Percentiles rank a stretch among this genome's conserved stretches.
These are phyloP conservation scores for Hirtodrosophila confusa DNA, from an alignment of 2,888 invertebrate genomes.

Conservation along the genomic window DNA sequence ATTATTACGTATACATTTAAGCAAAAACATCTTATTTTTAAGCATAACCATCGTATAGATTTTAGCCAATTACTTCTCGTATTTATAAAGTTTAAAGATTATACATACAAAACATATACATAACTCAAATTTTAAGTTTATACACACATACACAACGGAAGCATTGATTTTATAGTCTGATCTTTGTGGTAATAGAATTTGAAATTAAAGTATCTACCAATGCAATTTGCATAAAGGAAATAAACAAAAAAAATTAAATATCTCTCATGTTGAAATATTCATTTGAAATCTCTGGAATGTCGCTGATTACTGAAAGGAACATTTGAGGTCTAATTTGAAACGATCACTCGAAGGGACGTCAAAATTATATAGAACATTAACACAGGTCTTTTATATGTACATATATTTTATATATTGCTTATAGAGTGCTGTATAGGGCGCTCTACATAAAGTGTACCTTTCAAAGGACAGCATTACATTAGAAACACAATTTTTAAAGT, in stretches of 20 bases:
- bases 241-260: not conserved
- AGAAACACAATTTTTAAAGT: conserved; percentile 33
- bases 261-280: not conserved
- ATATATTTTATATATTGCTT: conserved; percentile 24
- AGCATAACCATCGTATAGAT: conserved; percentile 40
- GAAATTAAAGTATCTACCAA: conserved; percentile 60
- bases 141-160: conserved; percentile 36
- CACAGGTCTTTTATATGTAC: conserved; percentile 7
- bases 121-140: conserved; percentile 54
- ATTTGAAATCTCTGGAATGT: too few relatives aligned
- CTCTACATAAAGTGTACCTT: conserved; percentile 37
- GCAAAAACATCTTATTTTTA: conserved; percentile 41
- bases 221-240: conserved; percentile 41
- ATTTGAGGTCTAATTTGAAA: not conserved
- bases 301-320: too few relatives aligned
- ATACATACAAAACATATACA: conserved; percentile 31
- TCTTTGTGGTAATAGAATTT: conserved; percentile 71
- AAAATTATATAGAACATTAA: not conserved
- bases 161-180: conserved; percentile 75
- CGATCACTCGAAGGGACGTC: not conserved
- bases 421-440: conserved; percentile 66
- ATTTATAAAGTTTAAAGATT: conserved; percentile 60
- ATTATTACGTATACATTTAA: conserved; percentile 44
- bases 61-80: conserved; percentile 61
- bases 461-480: conserved; percentile 23